Percentiles rank a stretch among this genome's conserved stretches.
phyloP scores from a whole-genome alignment of 2,113 vertebrate genomes.

The Upupa epops region DNA sequence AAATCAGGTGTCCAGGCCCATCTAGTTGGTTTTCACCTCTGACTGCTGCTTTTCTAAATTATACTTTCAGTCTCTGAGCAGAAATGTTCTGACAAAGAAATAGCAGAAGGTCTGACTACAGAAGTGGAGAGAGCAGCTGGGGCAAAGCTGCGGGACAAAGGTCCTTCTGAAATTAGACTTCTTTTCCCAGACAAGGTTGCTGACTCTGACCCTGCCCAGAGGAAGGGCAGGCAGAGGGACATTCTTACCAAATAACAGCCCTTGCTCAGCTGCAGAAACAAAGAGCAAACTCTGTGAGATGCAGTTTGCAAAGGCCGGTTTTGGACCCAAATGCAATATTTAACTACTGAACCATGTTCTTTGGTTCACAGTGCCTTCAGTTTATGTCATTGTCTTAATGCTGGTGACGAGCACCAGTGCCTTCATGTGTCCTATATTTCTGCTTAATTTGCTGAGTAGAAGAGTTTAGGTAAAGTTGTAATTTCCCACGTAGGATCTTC shows the following conservation, averaged over 20 bases:
- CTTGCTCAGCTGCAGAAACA: neutral
- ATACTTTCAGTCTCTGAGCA: neutral
- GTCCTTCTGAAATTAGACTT: neutral
- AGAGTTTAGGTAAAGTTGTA: neutral
- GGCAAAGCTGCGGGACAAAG: neutral
- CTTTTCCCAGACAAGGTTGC: neutral
- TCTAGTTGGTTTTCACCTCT: neutral
- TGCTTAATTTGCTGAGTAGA: neutral
- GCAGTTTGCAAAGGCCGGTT: neutral
- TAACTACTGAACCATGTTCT: neutral
- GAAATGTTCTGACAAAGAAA: neutral
- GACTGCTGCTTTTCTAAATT: neutral
- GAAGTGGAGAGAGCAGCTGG: neutral
- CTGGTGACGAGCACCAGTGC: neutral
- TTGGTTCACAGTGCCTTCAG: neutral
- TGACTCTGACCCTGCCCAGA: neutral
- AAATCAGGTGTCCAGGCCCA: neutral
- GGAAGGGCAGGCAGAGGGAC: neutral
- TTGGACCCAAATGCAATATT: neutral
- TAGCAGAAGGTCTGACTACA: neutral
- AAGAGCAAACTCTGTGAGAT: neutral
- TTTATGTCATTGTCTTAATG: neutral
- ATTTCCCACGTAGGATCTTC: neutral
- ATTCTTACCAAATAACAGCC: neutral
- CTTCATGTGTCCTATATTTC: neutral